These are phyloP conservation scores for Hexactinellida sp. DNA, from an alignment of 37 sponge, comb jelly and placozoan genomes.

Conservation along the genomic window DNA sequence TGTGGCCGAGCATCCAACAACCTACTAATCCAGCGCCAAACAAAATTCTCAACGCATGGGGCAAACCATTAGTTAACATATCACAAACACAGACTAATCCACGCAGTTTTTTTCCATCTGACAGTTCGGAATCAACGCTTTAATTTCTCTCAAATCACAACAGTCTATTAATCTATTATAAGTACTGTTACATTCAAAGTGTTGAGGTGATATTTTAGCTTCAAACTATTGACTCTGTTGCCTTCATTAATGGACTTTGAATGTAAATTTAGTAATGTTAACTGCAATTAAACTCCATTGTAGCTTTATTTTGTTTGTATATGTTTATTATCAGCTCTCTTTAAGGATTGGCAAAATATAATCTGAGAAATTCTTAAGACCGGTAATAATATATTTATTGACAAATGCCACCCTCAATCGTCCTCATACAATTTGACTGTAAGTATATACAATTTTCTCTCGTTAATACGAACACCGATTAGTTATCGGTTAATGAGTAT, in stretches of 20 bases:
- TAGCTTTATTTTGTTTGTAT: background rate
- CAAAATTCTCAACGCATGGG: background rate
- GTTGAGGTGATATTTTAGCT: background rate
- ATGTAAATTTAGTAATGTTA: conserved; percentile 3
- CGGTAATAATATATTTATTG: too few relatives aligned
- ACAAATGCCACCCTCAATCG: too few relatives aligned
- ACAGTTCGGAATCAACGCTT: conserved; percentile 9
- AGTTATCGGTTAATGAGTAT: too few relatives aligned
- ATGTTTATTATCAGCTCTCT: too few relatives aligned
- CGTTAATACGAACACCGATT: too few relatives aligned
- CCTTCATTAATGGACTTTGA: background rate
- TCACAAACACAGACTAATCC: background rate
- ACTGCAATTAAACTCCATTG: background rate
- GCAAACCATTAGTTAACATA: background rate
- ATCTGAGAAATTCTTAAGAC: too few relatives aligned
- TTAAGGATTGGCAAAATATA: too few relatives aligned
- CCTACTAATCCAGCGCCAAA: background rate
- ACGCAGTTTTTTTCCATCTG: background rate
- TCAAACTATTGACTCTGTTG: background rate
- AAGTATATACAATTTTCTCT: too few relatives aligned
- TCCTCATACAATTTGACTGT: too few relatives aligned
- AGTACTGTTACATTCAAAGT: background rate
- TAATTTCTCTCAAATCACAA: background rate
- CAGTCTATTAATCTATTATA: background rate
- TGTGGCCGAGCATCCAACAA: conserved; percentile 46